A percentile compares a stretch with the other conserved stretches of the same genome.
phyloP scores from a whole-genome alignment of 2,113 vertebrate genomes.

The Scalopus aquaticus region DNA sequence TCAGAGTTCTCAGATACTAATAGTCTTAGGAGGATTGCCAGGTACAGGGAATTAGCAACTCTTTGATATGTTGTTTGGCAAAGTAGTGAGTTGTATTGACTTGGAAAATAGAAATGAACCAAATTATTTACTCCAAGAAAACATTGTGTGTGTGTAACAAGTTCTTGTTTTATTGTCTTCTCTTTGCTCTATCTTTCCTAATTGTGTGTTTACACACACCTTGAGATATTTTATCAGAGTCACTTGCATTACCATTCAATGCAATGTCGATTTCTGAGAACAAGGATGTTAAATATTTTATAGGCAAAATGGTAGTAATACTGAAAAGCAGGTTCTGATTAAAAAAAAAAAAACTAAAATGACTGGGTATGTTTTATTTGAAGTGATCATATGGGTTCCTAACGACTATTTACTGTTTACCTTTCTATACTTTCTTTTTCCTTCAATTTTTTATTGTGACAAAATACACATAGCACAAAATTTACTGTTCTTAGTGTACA shows the following conservation, averaged over 20 bases:
- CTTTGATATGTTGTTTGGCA: neutral
- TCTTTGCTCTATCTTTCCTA: neutral
- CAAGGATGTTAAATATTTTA: neutral
- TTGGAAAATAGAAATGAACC: neutral
- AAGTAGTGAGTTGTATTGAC: neutral
- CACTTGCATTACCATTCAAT: slow-evolving; percentile 6
- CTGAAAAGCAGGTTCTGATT: neutral
- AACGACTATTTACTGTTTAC: neutral
- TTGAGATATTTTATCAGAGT: slow-evolving; percentile 25
- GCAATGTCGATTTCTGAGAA: neutral
- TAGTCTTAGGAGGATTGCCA: neutral
- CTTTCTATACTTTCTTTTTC: neutral
- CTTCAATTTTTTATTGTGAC: neutral
- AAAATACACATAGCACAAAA: neutral
- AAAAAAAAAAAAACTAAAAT: neutral
- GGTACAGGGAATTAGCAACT: neutral
- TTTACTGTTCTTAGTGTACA: neutral
- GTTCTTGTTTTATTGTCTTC: neutral
- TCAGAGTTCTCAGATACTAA: slow-evolving; percentile 4
- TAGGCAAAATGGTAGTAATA: neutral
- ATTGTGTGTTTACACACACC: neutral
- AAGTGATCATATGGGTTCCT: too few relatives aligned
- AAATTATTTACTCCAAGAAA: slow-evolving; percentile 9
- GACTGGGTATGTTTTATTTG: neutral
- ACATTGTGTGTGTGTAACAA: neutral